phyloP scores from a whole-genome alignment of 2,113 vertebrate genomes.

The Semicossyphus pulcher region DNA sequence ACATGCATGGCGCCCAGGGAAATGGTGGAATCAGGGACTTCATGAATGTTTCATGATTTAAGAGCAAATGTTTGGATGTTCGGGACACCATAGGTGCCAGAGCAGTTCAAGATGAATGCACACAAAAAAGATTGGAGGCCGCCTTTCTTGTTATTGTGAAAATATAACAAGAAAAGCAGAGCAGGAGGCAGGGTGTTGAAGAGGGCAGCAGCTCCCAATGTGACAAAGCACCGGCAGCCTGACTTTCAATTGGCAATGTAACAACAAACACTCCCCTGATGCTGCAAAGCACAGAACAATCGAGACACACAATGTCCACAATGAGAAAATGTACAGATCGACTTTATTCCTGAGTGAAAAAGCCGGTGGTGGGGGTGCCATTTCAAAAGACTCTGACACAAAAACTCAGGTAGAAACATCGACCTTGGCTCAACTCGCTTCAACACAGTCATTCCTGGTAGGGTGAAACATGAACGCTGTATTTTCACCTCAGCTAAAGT shows the following conservation, averaged over 20 bases:
- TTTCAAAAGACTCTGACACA: neutral
- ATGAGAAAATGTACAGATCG: neutral
- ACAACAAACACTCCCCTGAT: conserved; percentile 6
- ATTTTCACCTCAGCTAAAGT: neutral
- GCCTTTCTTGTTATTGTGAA: conserved; percentile 36
- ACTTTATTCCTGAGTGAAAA: no score
- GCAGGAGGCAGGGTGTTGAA: neutral
- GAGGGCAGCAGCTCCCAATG: conserved; percentile 8
- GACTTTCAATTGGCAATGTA: conserved; percentile 20
- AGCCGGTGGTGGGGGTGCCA: neutral
- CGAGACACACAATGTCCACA: neutral
- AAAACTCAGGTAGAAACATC: no score
- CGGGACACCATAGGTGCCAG: conserved; percentile 36
- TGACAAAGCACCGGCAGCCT: conserved; percentile 5
- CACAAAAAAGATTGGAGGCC: conserved; percentile 9
- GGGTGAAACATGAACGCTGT: no score
- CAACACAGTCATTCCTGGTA: no score
- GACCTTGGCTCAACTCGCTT: neutral
- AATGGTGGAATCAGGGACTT: conserved; percentile 39
- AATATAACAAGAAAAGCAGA: conserved; percentile 14
- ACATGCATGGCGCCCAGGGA: conserved; percentile 35
- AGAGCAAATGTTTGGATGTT: conserved; percentile 61
- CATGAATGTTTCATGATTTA: conserved; percentile 76
- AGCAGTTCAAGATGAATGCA: conserved; percentile 42
- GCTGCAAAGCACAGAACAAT: neutral